Base-by-base conservation (phyloP, 37 sponge, comb jelly and placozoan genomes). In the Spongilla lacustris region DNA sequence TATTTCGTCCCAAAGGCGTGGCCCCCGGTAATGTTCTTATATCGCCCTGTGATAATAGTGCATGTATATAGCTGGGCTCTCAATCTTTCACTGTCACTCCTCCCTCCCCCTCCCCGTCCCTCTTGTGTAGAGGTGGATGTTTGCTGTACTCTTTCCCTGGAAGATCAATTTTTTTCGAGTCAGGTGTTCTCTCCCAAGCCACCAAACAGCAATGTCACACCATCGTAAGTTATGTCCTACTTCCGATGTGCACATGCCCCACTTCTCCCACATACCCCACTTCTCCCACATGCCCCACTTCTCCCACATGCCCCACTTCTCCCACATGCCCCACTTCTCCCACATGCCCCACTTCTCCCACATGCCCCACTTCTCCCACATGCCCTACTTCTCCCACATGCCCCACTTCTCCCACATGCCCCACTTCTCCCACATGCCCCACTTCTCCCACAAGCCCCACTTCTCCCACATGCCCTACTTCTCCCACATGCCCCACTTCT, bases 121-220 rank as follows among this genome's bases (percentile, higher is more conserved):
- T 23, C 28, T 50, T 50, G 50, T 25, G 0, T 33, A 88, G 89
- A 69, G 2, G 32, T 32, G 36, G 84, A 89, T 25, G 33, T 90
- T 25, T 84, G 86, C 46, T 85, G 85, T 50, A 83, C 82, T 32
- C 67, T 86, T 23, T 66, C 92, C 30, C 67, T 74, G 31, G 82
- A 73, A 36, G 79, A 73, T 13, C 77, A 91, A 29, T 91, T 70
- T 50, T 87, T 38, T 58, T 23, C 84, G 3, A 83, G 73, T 38
- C 37, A 89, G 10, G 74, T 83, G 31, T 91, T 69, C 58, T 66
- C 84, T 27, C 24, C 58, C 12, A 72, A 69, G 68, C 66, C 36
- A 67, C 21, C 21, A 17, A 41, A 77, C 21, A 19, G 74, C 68
- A 66, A 48, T 31, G 73, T 22, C 58, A 34, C 67, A 10, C 85